These are phyloP conservation scores for Bacillus rossius DNA, from an alignment of 1,140 invertebrate genomes.

Conservation along the genomic window DNA sequence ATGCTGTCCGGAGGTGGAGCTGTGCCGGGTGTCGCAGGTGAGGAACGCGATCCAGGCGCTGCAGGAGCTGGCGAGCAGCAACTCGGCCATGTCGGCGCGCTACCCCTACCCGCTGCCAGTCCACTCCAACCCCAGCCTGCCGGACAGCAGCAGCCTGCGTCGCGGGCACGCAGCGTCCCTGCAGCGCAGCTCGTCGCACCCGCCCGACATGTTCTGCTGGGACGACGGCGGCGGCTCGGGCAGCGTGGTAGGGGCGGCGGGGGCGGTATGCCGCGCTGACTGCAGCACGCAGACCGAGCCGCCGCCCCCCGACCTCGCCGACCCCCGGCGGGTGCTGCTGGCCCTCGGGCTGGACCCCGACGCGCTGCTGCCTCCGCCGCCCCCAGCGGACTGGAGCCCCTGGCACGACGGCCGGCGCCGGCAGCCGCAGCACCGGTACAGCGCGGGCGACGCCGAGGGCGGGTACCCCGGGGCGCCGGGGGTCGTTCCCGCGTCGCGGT, in stretches of 20 bases:
- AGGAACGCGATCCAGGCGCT: constrained; percentile 74
- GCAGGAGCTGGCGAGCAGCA: constrained; percentile 66
- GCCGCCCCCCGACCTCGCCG: constrained; percentile 42
- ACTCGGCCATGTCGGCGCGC: constrained; percentile 40
- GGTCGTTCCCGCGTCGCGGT: constrained; percentile 35
- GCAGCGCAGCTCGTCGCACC: constrained; percentile 70
- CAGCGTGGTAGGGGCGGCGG: too few relatives aligned
- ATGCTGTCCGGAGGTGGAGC: too few relatives aligned
- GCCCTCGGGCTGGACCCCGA: constrained; percentile 47
- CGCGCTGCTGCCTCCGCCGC: constrained; percentile 10
- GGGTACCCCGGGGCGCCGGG: constrained; percentile 31
- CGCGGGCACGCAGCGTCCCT: constrained; percentile 43
- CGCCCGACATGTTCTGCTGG: constrained; percentile 73
- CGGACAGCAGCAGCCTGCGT: constrained; percentile 30
- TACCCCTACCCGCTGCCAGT: constrained; percentile 29
- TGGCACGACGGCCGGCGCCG: neutral
- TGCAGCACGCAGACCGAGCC: constrained; percentile 44
- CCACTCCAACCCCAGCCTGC: constrained; percentile 14
- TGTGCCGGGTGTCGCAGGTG: constrained; percentile 49
- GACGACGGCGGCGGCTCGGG: constrained; percentile 43
- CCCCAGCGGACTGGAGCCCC: neutral
- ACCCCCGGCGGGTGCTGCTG: constrained; percentile 43
- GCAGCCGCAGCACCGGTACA: constrained; percentile 31
- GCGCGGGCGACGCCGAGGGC: constrained; percentile 40
- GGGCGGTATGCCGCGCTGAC: neutral